Conservation (phyloP, 2,888 invertebrate species). For the Netelia fuscicornis region DNA sequence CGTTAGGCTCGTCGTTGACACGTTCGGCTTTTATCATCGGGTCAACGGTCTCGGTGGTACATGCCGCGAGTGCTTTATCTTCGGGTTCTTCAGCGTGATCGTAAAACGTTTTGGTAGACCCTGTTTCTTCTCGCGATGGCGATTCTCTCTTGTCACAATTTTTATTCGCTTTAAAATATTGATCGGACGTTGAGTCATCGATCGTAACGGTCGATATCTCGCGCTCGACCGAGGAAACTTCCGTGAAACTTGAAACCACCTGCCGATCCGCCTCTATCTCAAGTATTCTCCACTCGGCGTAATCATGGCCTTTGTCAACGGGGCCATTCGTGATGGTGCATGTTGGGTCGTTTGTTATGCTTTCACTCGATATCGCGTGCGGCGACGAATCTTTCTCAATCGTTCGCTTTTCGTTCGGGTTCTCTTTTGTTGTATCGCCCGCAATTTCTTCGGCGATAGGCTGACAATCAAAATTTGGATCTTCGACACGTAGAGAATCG, state of each 20-base stretch:
- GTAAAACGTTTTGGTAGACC: conserved; percentile 2
- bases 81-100: conserved; percentile 4
- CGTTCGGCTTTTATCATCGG: conserved; percentile 50
- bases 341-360: neutral
- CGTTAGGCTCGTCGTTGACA: conserved; percentile 14
- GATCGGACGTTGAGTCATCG: conserved; percentile 19
- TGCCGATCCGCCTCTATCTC: conserved; percentile 19
- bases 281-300: conserved; percentile 16
- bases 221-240: conserved; percentile 10
- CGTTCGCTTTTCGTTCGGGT: neutral
- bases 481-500: conserved; percentile 25
- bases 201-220: neutral
- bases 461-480: no score
- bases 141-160: conserved; percentile 40
- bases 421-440: neutral
- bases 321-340: conserved; percentile 2
- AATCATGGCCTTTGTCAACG: neutral
- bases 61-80: conserved; percentile 16
- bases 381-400: conserved; percentile 6
- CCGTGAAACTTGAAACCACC: conserved; percentile 24
- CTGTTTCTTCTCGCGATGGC: neutral
- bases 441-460: conserved; percentile 5
- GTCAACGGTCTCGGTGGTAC: neutral
- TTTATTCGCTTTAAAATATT: neutral
- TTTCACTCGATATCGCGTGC: conserved; percentile 1